Base-by-base conservation (phyloP, 2,888 invertebrate species). In the Cartodere bifasciata region DNA sequence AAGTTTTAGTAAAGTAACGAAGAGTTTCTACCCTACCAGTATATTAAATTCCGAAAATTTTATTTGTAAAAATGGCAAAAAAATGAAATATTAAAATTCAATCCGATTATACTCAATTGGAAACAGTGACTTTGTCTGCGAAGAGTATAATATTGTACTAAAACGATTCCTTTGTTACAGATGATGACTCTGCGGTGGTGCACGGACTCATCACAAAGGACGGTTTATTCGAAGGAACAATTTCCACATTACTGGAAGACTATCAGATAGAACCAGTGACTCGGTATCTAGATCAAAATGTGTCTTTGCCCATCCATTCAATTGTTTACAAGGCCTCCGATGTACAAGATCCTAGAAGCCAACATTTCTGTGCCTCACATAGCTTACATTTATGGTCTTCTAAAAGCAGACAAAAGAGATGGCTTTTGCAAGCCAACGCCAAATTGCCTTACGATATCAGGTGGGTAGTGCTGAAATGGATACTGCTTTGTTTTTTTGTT, bases 151-250 rank as follows among this genome's bases (percentile, higher is more conserved):
- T n/a, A n/a, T n/a, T 10, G 24, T 23, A 6, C 7, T 23, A 23
- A 23, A 23, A 10, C 12, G 24, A 9, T 6, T 23, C 11, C 12
- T 23, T 45, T 40, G 31, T 69, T 71, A 20, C 69, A 87, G 87
- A 78, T 65, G 87, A 88, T 48, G 83, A 86, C 41, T 68, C 68
- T 28, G 80, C 88, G 9, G 63, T 72, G 42, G 85, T 90, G 31
- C 80, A 85, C 52, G 92, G 91, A 22, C 66, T 91, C 48, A 72
- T 92, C 47, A 88, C 88, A 37, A 69, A 72, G 35, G 82, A 87
- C 37, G 91, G 91, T 34, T 68, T 87, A 35, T 85, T 92, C 60
- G 91, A 92, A 55, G 92, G 91, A 31, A 82, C 82, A 32, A 79
- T 92, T 52, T 70, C 74, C 58, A 82, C 85, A 29, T 64, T 67